phyloP scores from a whole-genome alignment of 2,113 vertebrate genomes.

The human (Homo sapiens) region DNA sequence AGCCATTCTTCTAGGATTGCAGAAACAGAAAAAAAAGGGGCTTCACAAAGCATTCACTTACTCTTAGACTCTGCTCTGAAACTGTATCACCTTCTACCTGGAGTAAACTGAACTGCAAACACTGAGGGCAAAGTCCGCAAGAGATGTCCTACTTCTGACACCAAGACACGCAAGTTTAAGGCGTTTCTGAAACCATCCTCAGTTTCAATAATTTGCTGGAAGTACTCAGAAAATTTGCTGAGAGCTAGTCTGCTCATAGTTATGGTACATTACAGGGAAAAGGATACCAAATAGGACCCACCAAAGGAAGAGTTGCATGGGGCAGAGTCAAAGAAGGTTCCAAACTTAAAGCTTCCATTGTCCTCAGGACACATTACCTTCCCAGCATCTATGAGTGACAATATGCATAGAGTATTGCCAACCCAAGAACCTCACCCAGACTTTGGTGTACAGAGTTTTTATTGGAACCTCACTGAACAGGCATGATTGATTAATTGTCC shows the following conservation, averaged over 20 bases:
- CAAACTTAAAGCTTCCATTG: not conserved
- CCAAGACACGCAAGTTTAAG: not conserved
- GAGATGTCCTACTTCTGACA: not conserved
- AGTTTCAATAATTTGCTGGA: not conserved
- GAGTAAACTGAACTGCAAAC: not conserved
- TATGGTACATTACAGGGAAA: not conserved
- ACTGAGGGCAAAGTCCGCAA: not conserved
- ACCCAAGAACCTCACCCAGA: not conserved
- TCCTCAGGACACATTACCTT: not conserved
- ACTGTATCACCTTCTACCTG: not conserved
- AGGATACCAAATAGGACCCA: not conserved
- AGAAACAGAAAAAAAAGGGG: not conserved
- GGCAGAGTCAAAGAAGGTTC: not conserved
- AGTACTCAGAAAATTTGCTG: not conserved
- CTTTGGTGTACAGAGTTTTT: not conserved
- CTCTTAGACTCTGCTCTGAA: not conserved
- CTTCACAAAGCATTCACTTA: not conserved
- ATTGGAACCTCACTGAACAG: not conserved
- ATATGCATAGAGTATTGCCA: not conserved
- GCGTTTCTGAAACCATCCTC: not conserved
- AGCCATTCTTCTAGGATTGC: not conserved
- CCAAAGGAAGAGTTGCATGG: not conserved
- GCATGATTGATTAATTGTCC: not conserved
- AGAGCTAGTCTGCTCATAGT: not conserved
- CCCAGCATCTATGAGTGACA: too few species aligned